phyloP scores from a whole-genome alignment of 2,113 vertebrate species.

The Podiceps cristatus region DNA sequence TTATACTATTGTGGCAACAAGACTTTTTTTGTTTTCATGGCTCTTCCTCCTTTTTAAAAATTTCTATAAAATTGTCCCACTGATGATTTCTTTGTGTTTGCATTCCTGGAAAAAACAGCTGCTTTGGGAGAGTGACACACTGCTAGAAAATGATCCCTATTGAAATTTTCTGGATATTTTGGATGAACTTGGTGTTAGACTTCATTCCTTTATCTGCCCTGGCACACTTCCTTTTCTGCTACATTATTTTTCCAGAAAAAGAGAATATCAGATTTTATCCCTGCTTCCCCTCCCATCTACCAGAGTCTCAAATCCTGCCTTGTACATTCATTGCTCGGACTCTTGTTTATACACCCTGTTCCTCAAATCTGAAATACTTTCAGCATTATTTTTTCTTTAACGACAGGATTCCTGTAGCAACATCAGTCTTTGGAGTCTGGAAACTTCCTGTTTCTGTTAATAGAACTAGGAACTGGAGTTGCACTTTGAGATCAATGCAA shows the following conservation, averaged over 20 bases:
- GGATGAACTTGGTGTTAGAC: neutral
- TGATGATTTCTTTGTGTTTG: neutral
- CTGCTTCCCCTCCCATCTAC: neutral
- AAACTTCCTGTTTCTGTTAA: neutral
- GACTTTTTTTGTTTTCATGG: neutral
- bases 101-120: neutral
- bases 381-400: neutral
- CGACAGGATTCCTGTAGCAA: neutral
- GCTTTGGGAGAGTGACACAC: neutral
- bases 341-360: neutral
- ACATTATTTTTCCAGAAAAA: neutral
- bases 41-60: neutral
- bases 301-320: neutral
- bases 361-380: neutral
- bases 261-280: neutral
- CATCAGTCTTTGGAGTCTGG: neutral
- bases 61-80: neutral
- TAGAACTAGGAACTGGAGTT: neutral
- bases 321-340: neutral
- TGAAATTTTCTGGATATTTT: neutral
- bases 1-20: neutral
- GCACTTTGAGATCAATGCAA: neutral
- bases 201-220: neutral
- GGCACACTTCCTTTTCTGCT: neutral
- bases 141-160: neutral